Base-by-base conservation (phyloP, 2,888 invertebrate species). In the Antheraea yamamai region DNA sequence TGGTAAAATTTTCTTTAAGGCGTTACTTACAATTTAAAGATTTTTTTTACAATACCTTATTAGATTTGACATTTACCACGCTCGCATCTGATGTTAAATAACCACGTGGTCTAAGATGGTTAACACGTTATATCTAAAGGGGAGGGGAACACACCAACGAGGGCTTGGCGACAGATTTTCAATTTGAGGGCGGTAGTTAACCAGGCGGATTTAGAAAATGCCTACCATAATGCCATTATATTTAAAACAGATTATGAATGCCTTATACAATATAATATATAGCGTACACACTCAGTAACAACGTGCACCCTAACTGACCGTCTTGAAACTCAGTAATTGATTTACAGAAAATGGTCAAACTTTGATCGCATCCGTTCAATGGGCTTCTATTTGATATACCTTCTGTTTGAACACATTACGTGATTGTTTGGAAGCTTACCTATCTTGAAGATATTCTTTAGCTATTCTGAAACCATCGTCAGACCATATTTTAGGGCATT, bases 341-440 rank as follows among this genome's bases (percentile, higher is more conserved):
- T 91, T 89, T 26, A 70, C 39, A 83, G 84, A 82, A 84, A 84
- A 80, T 83, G 85, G 84, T 80, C 81, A 80, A 89, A 89, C 87
- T 90, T 88, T 86, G 90, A 90, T 87, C 85, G 85, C 84, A 86
- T 89, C 88, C 88, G 84, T 79, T 78, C 78, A 72, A 77, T 78
- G 74, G 55, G 70, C 52, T 23, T 74, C n/a, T n/a, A n/a, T n/a
- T n/a, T n/a, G n/a, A n/a, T 35, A 47, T 12, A 78, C 75, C 74
- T 77, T 78, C 14, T 71, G 55, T 66, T 66, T 66, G 64, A 66
- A 16, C 64, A 16, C 30, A 30, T 66, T 30, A 66, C 30, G 30
- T 30, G 16, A 66, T 4, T 66, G 26, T 30, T 66, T 30, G 26
- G 30, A 30, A 4, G 26, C 16, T 66, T 18, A 30, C 64, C 26